These are phyloP conservation scores for Melinaea marsaeus DNA, from an alignment of 2,888 invertebrate species.

Conservation along the genomic window DNA sequence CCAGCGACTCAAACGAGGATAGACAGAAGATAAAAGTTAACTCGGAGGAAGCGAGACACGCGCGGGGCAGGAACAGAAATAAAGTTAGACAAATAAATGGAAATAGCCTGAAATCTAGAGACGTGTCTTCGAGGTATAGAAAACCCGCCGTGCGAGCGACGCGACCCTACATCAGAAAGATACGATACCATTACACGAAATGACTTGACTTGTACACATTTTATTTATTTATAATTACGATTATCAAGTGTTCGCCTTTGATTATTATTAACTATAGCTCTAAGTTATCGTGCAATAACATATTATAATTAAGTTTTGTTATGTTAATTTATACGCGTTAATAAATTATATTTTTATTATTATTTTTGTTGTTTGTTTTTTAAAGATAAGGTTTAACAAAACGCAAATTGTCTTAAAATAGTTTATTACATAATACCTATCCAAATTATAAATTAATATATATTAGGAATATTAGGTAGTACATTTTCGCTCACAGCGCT, in stretches of 20 bases:
- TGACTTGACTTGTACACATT: conserved; percentile 22
- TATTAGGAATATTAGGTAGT: conserved; percentile 33
- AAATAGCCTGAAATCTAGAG: conserved; percentile 45
- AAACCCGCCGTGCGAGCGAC: conserved; percentile 44
- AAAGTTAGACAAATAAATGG: conserved; percentile 40
- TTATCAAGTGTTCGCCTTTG: background rate
- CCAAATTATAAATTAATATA: conserved; percentile 13
- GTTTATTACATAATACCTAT: conserved; percentile 12
- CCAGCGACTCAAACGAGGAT: conserved; percentile 36
- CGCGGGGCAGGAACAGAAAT: conserved; percentile 33
- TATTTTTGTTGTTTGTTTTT: too few species aligned
- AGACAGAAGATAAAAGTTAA: conserved; percentile 16
- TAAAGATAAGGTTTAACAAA: background rate
- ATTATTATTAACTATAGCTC: too few species aligned
- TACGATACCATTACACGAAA: conserved; percentile 42
- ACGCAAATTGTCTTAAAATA: conserved; percentile 6
- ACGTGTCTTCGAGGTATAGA: conserved; percentile 52
- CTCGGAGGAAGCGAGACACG: conserved; percentile 13
- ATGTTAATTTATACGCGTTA: too few species aligned
- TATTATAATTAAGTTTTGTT: too few species aligned
- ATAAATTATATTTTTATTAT: too few species aligned
- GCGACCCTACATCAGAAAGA: conserved; percentile 53
- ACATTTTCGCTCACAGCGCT: conserved; percentile 56
- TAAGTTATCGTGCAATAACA: too few species aligned
- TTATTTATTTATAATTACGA: conserved; percentile 9